Base-by-base conservation (phyloP, 2,113 vertebrate species). In the Xiphorhynchus elegans region DNA sequence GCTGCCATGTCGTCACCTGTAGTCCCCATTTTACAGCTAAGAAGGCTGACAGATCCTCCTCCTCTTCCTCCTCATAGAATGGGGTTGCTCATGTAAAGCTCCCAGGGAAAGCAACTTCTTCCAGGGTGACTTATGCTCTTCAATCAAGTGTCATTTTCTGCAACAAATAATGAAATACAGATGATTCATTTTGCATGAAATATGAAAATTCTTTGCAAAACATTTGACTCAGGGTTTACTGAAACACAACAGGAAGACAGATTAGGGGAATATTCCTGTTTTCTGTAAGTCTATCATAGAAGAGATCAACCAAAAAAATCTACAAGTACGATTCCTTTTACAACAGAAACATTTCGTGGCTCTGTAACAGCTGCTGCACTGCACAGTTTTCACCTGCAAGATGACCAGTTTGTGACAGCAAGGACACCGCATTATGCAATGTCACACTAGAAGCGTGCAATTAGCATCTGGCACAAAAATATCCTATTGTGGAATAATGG, bases 1-100 rank as follows among this genome's bases (percentile, higher is more conserved):
- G 96, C 96, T 86, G 97, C 98, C 96, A 98, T 98, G 94, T 99
- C 99, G 0, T 98, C 98, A 92, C 97, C 98, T 6, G 99, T 96
- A 66, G 99, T 99, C 96, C 98, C 99, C 99, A 99, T 99, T 59
- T 74, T 96, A 88, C 84, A 74, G 50, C 49, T 79, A 94, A 60
- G 46, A 79, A 49, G 72, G 62, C 39, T 67, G 87, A 77, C 0
- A 0, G 76, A 82, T 56, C 35, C 44, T 59, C 79, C 50, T 52
- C 39, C 84, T 70, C 52, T 92, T 95, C 50, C 69, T 96, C 95
- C 81, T 90, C 80, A 15, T 70, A 87, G 31, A 66, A 83, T 15
- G 46, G 13, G 20, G 24, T 18, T 55, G 35, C 47, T 92, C 37
- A 68, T 1, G 8, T 40, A 85, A 80, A 90, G 55, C 94, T 90